Conservation (phyloP, 1,140 invertebrate genomes). For the Leptinotarsa texana region DNA sequence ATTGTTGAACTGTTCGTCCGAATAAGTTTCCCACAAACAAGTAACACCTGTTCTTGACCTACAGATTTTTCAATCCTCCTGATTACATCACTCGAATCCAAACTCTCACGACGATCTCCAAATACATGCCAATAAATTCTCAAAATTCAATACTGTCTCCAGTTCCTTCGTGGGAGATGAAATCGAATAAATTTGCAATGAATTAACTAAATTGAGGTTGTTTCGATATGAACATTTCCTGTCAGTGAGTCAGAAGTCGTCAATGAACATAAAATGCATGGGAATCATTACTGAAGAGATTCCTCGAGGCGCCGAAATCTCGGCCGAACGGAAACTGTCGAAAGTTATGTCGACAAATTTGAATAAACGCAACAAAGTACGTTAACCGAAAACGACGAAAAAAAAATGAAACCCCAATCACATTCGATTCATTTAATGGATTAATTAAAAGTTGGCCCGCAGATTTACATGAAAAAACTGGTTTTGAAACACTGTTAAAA, state of each 20-base stretch:
- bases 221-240: slow-evolving; percentile 3
- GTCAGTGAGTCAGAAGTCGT: background rate
- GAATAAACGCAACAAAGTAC: slow-evolving; percentile 1
- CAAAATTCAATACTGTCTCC: background rate
- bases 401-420: slow-evolving; percentile 25
- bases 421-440: slow-evolving; percentile 24
- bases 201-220: slow-evolving; percentile 5
- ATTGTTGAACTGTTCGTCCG: too few relatives aligned
- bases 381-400: slow-evolving; percentile 6
- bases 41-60: slow-evolving; percentile 1
- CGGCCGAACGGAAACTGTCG: slow-evolving; percentile 5
- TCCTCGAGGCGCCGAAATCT: slow-evolving; percentile 6
- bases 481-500: slow-evolving; percentile 11
- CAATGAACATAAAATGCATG: slow-evolving; percentile 9
- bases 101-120: background rate
- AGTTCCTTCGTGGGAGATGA: background rate
- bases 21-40: too few relatives aligned
- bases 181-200: slow-evolving; percentile 17
- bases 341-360: slow-evolving; percentile 14
- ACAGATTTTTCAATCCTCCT: background rate
- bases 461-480: slow-evolving; percentile 16
- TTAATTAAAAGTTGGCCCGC: slow-evolving; percentile 17
- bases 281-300: slow-evolving; percentile 9
- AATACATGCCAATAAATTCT: background rate
- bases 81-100: background rate